Base-by-base conservation (phyloP, 2,888 invertebrate species). In the Troides aeacus region DNA sequence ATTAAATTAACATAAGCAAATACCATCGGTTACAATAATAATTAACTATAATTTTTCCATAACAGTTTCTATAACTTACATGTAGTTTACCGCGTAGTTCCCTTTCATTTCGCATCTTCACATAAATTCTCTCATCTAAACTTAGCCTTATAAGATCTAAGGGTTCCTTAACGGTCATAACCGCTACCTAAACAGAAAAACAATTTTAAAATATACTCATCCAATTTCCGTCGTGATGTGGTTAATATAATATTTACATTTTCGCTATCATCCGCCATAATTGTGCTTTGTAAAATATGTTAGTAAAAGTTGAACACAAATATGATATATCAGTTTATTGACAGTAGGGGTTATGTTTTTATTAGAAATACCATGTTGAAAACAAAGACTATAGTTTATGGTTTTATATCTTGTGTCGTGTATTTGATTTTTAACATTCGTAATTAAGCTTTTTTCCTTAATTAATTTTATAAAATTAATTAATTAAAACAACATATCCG, bases 71-170 rank as follows among this genome's bases (percentile, higher is more conserved):
- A 17, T 53, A 18, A 87, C 95, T 94, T 94, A 98, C 98, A 91
- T 99, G 99, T 68, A 99, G 92, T 81, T 98, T 94, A 8, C 99
- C 99, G 71, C 97, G 93, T n/a, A 99, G 93, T 92, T 99, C 99
- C 70, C 99, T 94, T 84, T 99, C 99, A 86, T 99, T 99, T 68
- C 99, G 95, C 99, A 99, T 99, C 93, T 99, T 99, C 0, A 99
- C 99, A 81, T 99, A 99, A 82, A 99, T 99, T 80, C 98, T 95
- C 87, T 99, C 99, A 91, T 99, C 99, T 77, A 99, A 94, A 92
- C 99, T 99, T 17, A 99, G 94, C 72, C 99, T 95, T 74, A 99
- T 97, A 65, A 99, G 93, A 93, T 99, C 99, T 62, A 99, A 92
- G 0, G 99, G 99, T 86, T 99, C 99, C 87, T 99, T 99, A 0